Conservation (phyloP, 2,113 vertebrate species). For the Alectura lathami region DNA sequence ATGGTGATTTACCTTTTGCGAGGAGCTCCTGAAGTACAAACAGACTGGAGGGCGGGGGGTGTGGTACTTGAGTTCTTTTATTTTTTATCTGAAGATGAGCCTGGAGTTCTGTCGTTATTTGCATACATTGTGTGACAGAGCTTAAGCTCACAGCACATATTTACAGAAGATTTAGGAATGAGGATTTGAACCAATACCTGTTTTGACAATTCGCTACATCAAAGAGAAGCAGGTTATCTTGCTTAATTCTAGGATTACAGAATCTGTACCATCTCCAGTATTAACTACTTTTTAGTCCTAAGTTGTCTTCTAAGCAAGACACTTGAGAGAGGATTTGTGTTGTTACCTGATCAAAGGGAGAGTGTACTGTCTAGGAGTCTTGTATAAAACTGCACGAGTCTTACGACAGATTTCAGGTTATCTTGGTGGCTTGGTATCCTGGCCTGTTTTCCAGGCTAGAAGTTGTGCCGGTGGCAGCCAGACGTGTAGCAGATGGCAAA, state of each 20-base stretch:
- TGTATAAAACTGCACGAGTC: not conserved
- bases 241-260: not conserved
- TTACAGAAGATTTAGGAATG: not conserved
- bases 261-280: not conserved
- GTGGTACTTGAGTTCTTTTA: not conserved
- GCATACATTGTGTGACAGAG: not conserved
- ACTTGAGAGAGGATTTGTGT: not conserved
- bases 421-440: not conserved
- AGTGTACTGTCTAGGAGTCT: not conserved
- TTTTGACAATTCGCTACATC: not conserved
- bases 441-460: not conserved
- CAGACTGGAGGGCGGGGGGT: not conserved
- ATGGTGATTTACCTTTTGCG: not conserved
- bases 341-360: not conserved
- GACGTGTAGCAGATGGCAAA: not conserved
- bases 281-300: not conserved
- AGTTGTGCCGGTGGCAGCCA: not conserved
- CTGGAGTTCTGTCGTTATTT: conserved; percentile 6
- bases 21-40: not conserved
- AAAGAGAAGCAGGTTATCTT: not conserved
- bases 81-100: conserved; percentile 18
- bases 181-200: not conserved
- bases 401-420: not conserved
- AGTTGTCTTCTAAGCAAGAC: not conserved
- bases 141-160: not conserved